Evolutionary conservation across 2,113 vertebrate species (phyloP).

Genomic region (Chrysochloris asiatica): DNA sequence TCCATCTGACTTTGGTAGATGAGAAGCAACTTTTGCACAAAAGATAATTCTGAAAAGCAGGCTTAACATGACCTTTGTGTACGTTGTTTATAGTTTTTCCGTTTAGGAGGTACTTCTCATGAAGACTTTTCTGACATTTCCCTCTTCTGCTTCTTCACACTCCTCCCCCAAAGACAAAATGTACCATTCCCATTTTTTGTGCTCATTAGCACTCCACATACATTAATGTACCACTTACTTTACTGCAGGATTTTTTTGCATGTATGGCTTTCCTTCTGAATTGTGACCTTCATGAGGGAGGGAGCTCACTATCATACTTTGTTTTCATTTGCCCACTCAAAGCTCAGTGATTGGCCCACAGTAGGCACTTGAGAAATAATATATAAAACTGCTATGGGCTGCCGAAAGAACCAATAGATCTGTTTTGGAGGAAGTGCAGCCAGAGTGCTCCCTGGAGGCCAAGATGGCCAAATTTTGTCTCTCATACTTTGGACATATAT

Average conservation of each 20-base stretch:
- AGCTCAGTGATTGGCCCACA: neutral
- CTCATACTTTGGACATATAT: no score
- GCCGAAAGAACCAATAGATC: no score
- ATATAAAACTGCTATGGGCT: no score
- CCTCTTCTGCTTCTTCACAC: neutral
- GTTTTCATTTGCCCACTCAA: neutral
- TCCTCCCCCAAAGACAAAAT: neutral
- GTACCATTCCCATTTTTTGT: neutral
- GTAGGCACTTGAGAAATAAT: neutral
- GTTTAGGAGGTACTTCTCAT: neutral
- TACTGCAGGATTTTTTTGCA: neutral
- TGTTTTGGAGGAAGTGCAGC: no score
- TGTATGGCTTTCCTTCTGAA: no score
- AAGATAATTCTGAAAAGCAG: neutral
- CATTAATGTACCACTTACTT: neutral
- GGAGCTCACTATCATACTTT: neutral
- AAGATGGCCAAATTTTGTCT: no score
- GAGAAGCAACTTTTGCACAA: neutral
- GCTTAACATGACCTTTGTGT: neutral
- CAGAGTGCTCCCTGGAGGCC: no score
- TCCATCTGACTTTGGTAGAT: neutral
- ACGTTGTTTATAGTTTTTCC: neutral
- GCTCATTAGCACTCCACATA: neutral
- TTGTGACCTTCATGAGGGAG: neutral
- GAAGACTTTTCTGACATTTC: slow-evolving; percentile 5